These are phyloP conservation scores for Anguilla megastoma DNA, from an alignment of 2,797 vertebrate species.

Conservation along the genomic window DNA sequence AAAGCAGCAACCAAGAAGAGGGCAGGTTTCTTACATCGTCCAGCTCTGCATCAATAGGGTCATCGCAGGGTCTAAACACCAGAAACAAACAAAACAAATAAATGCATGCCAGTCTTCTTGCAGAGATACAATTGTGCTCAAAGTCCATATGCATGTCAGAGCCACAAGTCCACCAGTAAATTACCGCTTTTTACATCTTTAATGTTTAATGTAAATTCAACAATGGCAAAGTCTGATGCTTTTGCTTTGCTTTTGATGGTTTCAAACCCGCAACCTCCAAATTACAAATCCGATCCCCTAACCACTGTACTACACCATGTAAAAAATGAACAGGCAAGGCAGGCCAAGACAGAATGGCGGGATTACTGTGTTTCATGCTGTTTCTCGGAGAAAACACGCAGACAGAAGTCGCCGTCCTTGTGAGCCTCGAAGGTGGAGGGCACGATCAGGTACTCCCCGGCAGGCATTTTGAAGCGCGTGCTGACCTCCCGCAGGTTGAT, in stretches of 20 bases:
- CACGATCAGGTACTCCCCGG: constrained; percentile 82
- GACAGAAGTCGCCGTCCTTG: constrained; percentile 82
- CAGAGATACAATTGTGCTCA: neutral
- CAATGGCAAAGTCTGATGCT: too few species aligned
- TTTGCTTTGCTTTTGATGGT: too few species aligned
- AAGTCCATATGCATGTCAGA: neutral
- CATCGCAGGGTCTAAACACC: constrained; percentile 67
- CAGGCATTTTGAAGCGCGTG: constrained; percentile 72
- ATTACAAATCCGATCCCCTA: too few species aligned
- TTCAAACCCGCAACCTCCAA: too few species aligned
- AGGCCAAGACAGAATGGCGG: neutral
- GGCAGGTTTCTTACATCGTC: constrained; percentile 56
- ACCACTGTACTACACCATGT: too few species aligned
- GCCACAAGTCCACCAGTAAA: neutral
- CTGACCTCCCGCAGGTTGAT: constrained; percentile 83
- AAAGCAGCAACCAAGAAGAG: neutral
- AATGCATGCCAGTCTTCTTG: neutral
- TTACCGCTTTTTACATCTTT: neutral
- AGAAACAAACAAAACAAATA: neutral
- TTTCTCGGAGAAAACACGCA: constrained; percentile 87
- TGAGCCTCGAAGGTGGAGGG: constrained; percentile 85
- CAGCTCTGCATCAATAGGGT: constrained; percentile 66
- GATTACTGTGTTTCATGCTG: constrained; percentile 69
- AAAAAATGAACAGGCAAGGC: too few species aligned
- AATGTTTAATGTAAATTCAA: neutral